Conservation (phyloP, 2,888 invertebrate species). For the Apodemia duryi region DNA sequence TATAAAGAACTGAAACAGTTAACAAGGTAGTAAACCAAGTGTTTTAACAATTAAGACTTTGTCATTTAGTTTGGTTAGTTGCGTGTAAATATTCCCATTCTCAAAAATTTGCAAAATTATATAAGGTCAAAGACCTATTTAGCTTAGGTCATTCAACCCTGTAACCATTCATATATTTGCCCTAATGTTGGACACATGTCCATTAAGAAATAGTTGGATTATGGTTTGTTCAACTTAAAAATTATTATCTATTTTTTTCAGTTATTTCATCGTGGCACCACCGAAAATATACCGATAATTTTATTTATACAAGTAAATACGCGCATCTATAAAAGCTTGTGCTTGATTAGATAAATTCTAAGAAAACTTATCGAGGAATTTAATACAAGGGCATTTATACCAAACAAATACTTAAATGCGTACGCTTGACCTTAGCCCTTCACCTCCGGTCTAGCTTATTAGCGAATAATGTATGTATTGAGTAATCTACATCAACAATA, state of each 20-base stretch:
- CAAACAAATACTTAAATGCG: background rate
- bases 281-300: too few species aligned
- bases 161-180: background rate
- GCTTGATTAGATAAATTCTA: background rate
- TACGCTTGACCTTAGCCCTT: slow-evolving; percentile 6
- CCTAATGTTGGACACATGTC: background rate
- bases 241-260: too few species aligned
- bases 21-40: too few species aligned
- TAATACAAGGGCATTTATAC: background rate
- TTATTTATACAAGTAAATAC: too few species aligned
- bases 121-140: slow-evolving; percentile 26
- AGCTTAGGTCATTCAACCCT: slow-evolving; percentile 23
- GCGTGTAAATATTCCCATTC: background rate
- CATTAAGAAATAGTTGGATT: background rate
- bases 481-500: background rate
- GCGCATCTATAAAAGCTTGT: too few species aligned
- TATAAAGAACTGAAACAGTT: too few species aligned
- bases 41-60: too few species aligned
- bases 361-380: background rate
- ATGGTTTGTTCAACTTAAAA: background rate
- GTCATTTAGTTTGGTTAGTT: background rate
- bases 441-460: background rate
- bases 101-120: background rate
- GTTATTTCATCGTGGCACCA: too few species aligned
- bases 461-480: too few species aligned